Base-by-base conservation (phyloP, 2,113 vertebrate species). In the Odontophorus gujanensis region DNA sequence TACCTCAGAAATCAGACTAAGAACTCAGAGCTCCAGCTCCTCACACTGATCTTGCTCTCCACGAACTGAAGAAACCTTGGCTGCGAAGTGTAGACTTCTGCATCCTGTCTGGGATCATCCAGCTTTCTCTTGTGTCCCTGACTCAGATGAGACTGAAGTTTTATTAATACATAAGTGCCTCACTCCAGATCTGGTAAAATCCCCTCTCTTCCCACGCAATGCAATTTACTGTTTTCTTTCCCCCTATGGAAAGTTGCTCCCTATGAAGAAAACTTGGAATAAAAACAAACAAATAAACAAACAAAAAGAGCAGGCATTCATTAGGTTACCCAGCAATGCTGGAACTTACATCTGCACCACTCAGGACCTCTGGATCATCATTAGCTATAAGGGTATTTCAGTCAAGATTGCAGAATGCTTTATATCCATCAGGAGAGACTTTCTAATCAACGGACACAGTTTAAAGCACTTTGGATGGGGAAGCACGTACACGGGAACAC, bases 391-490 rank as follows among this genome's bases (percentile, higher is more conserved):
- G 53, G 26, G 51, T 78, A 72, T 53, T 94, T 83, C 69, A 69
- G 72, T 45, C 59, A 63, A 85, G 50, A 78, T 77, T 86, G 85
- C 87, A 89, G 83, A 68, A 57, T 71, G 77, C 78, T 91, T 91
- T 80, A 9, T 78, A 45, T 34, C 66, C 78, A 61, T 61, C 89
- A 91, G 82, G 42, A 81, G 77, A 92, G 85, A 87, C 81, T 76
- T 91, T 85, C 76, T 59, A 90, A 93, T 81, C 90, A 79, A 91
- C 19, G 45, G 88, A 75, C 89, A 94, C 43, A 74, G 73, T 95
- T 95, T 93, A 96, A 97, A 96, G 90, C 75, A 58, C 92, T 93
- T 96, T 87, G 53, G 87, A 84, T 61, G 58, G 77, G 77, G 86
- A 79, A 82, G 89, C 94, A 96, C 62, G 40, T 86, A 72, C 2